Conservation (phyloP, 2,797 vertebrate genomes). For the Lacerta bilineata region DNA sequence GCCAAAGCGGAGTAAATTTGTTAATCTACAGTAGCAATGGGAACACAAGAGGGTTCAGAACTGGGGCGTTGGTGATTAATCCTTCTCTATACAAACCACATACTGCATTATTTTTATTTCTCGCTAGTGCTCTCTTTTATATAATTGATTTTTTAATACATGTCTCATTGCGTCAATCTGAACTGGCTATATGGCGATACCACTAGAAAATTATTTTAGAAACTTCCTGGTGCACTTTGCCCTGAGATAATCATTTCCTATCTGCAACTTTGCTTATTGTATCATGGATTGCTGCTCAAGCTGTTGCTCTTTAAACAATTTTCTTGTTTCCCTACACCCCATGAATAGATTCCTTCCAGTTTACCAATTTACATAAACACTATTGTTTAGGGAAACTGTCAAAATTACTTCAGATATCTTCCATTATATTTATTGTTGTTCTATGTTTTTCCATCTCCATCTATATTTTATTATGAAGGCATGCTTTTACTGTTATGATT, state of each 20-base stretch:
- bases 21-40: neutral
- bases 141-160: neutral
- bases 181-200: neutral
- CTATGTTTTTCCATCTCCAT: slow-evolving; percentile 61
- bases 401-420: slow-evolving; percentile 77
- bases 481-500: slow-evolving; percentile 76
- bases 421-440: slow-evolving; percentile 75
- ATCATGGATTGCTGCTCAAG: slow-evolving; percentile 43
- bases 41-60: neutral
- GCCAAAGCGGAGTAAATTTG: neutral
- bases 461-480: slow-evolving; percentile 77
- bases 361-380: slow-evolving; percentile 73
- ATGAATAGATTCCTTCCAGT: slow-evolving; percentile 67
- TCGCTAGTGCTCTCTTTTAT: neutral
- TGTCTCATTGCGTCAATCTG: no score
- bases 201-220: neutral
- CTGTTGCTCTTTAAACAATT: slow-evolving; percentile 49
- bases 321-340: slow-evolving; percentile 60
- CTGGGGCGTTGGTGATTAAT: neutral
- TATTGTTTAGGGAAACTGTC: slow-evolving; percentile 76
- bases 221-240: neutral
- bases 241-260: slow-evolving; percentile 27
- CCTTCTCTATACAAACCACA: neutral
- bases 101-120: neutral
- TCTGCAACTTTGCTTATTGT: slow-evolving; percentile 38